These are phyloP conservation scores for Pseudochirops corinnae DNA, from an alignment of 2,797 vertebrate species.

Conservation along the genomic window DNA sequence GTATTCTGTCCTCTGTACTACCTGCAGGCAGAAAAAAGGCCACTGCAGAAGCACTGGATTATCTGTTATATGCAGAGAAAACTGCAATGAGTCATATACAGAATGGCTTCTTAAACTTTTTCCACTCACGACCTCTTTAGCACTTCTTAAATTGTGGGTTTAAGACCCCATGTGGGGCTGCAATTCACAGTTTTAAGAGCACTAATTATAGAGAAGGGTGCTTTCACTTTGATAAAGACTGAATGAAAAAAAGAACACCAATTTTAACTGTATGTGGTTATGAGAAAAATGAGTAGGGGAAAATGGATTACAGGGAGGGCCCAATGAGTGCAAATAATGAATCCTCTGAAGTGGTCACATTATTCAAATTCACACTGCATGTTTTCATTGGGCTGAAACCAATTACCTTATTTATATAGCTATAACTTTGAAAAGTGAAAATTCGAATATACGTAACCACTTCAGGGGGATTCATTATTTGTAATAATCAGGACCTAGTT, in stretches of 20 bases:
- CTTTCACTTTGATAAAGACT: background rate
- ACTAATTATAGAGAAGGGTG: background rate
- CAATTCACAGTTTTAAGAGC: too few species aligned
- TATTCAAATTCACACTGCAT: background rate
- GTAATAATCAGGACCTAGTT: background rate
- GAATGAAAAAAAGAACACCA: background rate
- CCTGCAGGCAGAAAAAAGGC: background rate
- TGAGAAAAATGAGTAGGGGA: background rate
- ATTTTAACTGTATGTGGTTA: background rate
- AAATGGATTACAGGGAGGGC: background rate
- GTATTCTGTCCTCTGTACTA: background rate
- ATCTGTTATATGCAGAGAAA: background rate
- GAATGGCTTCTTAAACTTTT: too few species aligned
- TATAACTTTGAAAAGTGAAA: background rate
- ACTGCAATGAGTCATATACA: background rate
- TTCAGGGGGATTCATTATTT: background rate
- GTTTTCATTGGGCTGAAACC: background rate
- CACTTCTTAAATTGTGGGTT: too few species aligned
- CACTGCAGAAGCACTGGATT: background rate
- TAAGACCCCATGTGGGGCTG: too few species aligned
- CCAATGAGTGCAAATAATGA: background rate
- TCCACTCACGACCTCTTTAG: too few species aligned
- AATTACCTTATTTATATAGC: background rate
- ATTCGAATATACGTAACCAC: background rate
- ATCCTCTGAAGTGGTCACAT: background rate